phyloP scores from a whole-genome alignment of 2,113 vertebrate species.

The Prochilodus magdalenae region DNA sequence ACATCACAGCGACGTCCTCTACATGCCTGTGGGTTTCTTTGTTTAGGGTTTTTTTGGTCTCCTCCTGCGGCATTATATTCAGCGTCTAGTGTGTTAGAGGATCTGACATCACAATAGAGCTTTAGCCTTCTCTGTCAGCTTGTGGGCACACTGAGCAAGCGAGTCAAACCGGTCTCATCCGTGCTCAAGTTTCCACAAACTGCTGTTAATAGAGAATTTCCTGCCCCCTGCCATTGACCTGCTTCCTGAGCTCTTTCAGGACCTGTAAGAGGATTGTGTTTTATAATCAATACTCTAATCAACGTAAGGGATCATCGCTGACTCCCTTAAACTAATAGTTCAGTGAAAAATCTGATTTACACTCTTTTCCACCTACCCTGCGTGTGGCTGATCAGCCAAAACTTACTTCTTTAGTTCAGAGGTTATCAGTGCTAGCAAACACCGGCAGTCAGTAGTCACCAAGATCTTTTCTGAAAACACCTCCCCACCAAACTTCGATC shows the following conservation, averaged over 20 bases:
- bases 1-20: not conserved
- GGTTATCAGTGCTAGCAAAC: no score
- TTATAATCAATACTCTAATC: not conserved
- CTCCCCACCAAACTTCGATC: no score
- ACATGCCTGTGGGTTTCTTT: not conserved
- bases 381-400: no score
- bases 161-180: conserved; percentile 67
- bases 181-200: conserved; percentile 47
- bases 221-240: not conserved
- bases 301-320: not conserved
- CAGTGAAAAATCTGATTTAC: no score
- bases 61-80: not conserved
- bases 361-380: no score
- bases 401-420: no score
- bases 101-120: conserved; percentile 37
- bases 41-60: not conserved
- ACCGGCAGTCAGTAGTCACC: no score
- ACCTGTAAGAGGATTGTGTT: not conserved
- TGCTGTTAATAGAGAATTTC: conserved; percentile 32
- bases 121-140: conserved; percentile 43
- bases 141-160: conserved; percentile 56
- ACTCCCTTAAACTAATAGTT: not conserved
- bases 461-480: no score
- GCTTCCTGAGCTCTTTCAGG: conserved; percentile 2
- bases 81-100: conserved; percentile 7